Conservation (phyloP, 2,113 vertebrate genomes). For the Syrrhaptes paradoxus region DNA sequence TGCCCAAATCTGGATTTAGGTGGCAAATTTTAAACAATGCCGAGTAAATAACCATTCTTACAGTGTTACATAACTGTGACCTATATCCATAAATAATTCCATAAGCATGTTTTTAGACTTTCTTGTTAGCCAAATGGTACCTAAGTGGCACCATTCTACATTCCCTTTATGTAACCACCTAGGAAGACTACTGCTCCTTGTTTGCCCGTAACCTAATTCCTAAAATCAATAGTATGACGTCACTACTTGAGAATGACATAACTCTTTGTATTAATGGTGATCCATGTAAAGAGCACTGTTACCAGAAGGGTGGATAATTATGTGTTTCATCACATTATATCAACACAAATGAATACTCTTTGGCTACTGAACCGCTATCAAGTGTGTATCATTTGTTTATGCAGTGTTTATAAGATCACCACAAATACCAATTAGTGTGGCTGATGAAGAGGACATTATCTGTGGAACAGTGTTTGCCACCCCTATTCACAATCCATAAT, state of each 20-base stretch:
- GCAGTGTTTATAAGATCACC: conserved; percentile 26
- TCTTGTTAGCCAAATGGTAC: neutral
- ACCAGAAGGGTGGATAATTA: neutral
- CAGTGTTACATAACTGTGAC: neutral
- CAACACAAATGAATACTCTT: conserved; percentile 21
- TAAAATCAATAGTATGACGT: neutral
- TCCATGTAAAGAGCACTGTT: neutral
- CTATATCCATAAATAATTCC: neutral
- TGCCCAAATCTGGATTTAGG: neutral
- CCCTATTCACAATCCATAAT: conserved; percentile 30
- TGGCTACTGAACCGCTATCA: conserved; percentile 20
- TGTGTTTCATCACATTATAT: neutral
- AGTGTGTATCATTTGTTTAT: neutral
- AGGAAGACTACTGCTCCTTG: neutral
- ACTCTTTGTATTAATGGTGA: neutral
- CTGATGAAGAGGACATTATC: conserved; percentile 43
- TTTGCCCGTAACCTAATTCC: neutral
- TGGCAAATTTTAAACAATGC: neutral
- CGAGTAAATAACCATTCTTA: neutral
- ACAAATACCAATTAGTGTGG: conserved; percentile 52
- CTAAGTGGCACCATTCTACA: neutral
- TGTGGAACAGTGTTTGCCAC: conserved; percentile 30
- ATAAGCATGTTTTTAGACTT: neutral
- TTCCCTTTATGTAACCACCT: neutral
- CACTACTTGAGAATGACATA: conserved; percentile 1